Percentiles rank a stretch among this genome's conserved stretches.
phyloP scores from a whole-genome alignment of 2,888 invertebrate genomes.

The Pterostichus madidus region DNA sequence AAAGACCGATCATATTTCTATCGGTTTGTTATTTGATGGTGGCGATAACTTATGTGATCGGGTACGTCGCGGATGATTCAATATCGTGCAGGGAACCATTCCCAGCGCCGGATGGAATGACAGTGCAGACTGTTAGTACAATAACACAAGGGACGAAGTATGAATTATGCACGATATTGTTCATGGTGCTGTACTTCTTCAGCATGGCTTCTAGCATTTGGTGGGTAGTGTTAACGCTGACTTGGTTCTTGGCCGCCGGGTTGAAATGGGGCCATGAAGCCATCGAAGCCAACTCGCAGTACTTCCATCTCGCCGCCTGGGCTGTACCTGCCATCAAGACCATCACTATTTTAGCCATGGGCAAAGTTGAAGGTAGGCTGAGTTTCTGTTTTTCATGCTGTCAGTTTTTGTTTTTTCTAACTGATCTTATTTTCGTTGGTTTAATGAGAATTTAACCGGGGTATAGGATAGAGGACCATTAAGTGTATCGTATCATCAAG shows the following conservation, averaged over 20 bases:
- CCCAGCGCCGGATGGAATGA: constrained; percentile 84
- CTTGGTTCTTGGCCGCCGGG: constrained; percentile 98
- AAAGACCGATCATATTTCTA: constrained; percentile 97
- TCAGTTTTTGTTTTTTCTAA: neutral
- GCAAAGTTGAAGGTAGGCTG: constrained; percentile 93
- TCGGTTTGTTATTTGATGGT: constrained; percentile 98
- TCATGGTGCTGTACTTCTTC: constrained; percentile 97
- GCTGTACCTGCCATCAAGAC: constrained; percentile 97
- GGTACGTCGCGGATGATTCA: constrained; percentile 89
- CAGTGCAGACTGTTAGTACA: constrained; percentile 88
- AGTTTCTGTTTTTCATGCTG: constrained; percentile 58
- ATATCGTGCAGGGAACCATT: constrained; percentile 92
- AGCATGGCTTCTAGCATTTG: constrained; percentile 98
- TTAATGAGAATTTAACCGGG: constrained; percentile 40
- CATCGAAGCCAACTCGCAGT: constrained; percentile 97
- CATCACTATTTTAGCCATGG: constrained; percentile 95
- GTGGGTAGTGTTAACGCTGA: constrained; percentile 98
- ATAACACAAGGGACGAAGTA: constrained; percentile 93
- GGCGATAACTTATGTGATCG: constrained; percentile 93
- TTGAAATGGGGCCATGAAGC: constrained; percentile 99
- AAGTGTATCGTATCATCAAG: neutral
- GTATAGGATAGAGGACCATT: constrained; percentile 16
- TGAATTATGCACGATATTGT: constrained; percentile 93
- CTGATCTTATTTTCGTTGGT: constrained; percentile 9
- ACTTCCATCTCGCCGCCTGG: constrained; percentile 99